Conservation (phyloP, 2,797 vertebrate genomes). For the Echiichthys vipera region DNA sequence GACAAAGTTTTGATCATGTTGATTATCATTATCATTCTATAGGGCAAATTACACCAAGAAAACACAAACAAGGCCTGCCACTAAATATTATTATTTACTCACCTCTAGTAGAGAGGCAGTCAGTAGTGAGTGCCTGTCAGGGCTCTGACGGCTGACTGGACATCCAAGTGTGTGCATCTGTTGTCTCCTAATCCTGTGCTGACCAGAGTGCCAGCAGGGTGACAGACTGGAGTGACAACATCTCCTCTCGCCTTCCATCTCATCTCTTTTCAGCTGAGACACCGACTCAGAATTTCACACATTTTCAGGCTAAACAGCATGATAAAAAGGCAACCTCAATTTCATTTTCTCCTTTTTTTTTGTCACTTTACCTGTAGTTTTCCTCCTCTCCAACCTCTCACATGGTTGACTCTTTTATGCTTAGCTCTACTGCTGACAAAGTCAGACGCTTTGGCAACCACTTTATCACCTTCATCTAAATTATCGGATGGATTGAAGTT, state of each 20-base stretch:
- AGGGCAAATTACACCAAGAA: background rate
- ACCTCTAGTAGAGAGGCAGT: constrained; percentile 20
- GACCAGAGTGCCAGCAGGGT: constrained; percentile 31
- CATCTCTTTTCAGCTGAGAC: constrained; percentile 39
- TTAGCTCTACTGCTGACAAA: background rate
- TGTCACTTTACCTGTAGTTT: background rate
- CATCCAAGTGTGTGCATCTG: constrained; percentile 51
- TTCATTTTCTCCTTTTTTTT: constrained; percentile 11
- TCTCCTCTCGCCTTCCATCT: constrained; percentile 32
- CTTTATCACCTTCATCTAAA: background rate
- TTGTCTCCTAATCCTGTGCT: constrained; percentile 29
- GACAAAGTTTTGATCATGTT: background rate
- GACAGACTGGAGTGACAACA: constrained; percentile 55
- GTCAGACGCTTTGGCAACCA: background rate
- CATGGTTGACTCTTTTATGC: background rate
- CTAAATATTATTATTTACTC: background rate
- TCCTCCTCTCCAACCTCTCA: background rate
- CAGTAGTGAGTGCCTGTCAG: constrained; percentile 10
- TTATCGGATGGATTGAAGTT: background rate
- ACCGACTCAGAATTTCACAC: constrained; percentile 38
- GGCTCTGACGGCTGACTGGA: constrained; percentile 29
- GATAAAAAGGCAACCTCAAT: constrained; percentile 2
- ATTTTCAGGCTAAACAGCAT: constrained; percentile 1
- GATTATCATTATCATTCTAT: background rate
- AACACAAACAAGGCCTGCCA: constrained; percentile 13